Conservation (phyloP, 2,113 vertebrate species). For the Trematocara marginatum region DNA sequence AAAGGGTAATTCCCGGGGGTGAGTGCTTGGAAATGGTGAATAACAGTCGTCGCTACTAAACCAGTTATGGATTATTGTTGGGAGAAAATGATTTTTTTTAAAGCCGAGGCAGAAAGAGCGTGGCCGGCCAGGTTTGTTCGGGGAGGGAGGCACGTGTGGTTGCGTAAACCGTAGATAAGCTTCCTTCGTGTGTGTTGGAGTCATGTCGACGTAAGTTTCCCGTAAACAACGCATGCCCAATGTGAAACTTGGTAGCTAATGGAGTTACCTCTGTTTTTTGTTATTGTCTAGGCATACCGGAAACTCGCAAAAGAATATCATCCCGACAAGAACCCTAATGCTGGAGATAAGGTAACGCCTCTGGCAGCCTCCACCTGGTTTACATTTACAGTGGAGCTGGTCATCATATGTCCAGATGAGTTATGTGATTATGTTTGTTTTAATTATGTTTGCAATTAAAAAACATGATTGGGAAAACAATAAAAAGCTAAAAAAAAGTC, state of each 20-base stretch:
- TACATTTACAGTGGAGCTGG: not conserved
- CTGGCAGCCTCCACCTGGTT: not conserved
- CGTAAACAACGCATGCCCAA: not conserved
- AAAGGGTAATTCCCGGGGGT: not conserved
- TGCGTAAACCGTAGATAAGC: not conserved
- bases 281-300: conserved; percentile 82
- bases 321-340: conserved; percentile 98
- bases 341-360: conserved; percentile 91
- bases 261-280: not conserved
- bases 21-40: not conserved
- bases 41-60: not conserved
- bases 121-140: not conserved
- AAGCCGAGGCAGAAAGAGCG: not conserved
- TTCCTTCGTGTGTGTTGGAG: not conserved
- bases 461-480: not conserved
- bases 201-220: not conserved
- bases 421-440: not conserved
- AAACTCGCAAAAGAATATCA: conserved; percentile 98
- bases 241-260: accelerated
- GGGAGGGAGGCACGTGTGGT: not conserved
- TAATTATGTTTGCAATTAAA: not conserved
- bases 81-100: not conserved
- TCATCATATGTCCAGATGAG: not conserved
- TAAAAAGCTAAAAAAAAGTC: not conserved
- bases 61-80: not conserved